Evolutionary conservation across 2,888 invertebrate species (phyloP).

Genomic region (Euzetes globulus): DNA sequence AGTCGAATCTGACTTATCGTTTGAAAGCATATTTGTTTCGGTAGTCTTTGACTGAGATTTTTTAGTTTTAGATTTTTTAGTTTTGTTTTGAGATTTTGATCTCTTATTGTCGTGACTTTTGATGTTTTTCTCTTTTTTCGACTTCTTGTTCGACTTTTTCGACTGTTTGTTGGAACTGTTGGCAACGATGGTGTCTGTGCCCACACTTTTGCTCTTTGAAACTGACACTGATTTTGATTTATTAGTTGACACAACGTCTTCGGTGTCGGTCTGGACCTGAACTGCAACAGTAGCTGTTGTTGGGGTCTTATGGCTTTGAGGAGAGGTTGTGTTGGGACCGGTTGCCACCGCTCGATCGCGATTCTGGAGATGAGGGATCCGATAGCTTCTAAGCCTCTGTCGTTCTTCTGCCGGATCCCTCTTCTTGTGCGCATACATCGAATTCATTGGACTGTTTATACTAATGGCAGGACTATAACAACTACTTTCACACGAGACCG

Average conservation of each 20-base stretch:
- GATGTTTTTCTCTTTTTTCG: neutral
- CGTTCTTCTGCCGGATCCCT: slow-evolving; percentile 36
- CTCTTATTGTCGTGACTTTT: slow-evolving; percentile 17
- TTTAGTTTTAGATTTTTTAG: slow-evolving; percentile 7
- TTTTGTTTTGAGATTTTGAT: slow-evolving; percentile 23
- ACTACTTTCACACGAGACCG: slow-evolving; percentile 51
- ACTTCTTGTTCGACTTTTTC: slow-evolving; percentile 16
- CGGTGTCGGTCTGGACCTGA: slow-evolving; percentile 31
- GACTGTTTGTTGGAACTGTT: neutral
- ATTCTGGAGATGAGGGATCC: slow-evolving; percentile 36
- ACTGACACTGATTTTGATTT: slow-evolving; percentile 11
- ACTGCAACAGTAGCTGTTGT: slow-evolving; percentile 26
- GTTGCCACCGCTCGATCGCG: neutral
- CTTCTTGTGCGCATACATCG: slow-evolving; percentile 13
- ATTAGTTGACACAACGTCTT: neutral
- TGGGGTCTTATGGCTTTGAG: slow-evolving; percentile 20
- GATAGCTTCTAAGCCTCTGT: slow-evolving; percentile 36
- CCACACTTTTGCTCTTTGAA: slow-evolving; percentile 1
- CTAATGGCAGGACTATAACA: slow-evolving; percentile 47
- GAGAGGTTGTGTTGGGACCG: neutral
- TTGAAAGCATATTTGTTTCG: neutral
- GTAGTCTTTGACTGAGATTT: neutral
- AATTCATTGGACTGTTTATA: slow-evolving; percentile 28
- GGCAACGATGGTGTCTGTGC: neutral
- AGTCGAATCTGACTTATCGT: neutral